Conservation (phyloP, 2,113 vertebrate species). For the Paramisgurnus dabryanus region DNA sequence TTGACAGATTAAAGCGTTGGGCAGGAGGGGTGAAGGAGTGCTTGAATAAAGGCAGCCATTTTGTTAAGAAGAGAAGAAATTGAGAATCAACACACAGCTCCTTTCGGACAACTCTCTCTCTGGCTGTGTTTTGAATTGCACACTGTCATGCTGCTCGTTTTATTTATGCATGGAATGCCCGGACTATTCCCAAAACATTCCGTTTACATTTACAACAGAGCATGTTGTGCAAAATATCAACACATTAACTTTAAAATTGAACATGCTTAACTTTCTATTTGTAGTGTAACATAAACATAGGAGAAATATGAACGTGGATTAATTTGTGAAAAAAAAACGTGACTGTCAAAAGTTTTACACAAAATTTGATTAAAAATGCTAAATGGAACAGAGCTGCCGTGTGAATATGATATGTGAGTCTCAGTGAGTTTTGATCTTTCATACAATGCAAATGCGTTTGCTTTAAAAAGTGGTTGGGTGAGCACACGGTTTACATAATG, state of each 20-base stretch:
- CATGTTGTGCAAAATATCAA: too few species aligned
- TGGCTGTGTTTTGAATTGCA: background rate
- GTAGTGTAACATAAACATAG: too few species aligned
- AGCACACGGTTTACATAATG: slow-evolving; percentile 7
- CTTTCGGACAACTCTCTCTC: background rate
- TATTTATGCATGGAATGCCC: background rate
- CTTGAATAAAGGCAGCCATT: background rate
- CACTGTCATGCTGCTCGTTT: background rate
- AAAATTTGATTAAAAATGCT: too few species aligned
- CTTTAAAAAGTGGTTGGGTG: background rate
- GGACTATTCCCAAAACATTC: too few species aligned
- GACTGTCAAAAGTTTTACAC: too few species aligned
- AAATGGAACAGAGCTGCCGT: background rate
- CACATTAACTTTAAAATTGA: too few species aligned
- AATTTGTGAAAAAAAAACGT: too few species aligned
- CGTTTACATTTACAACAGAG: too few species aligned
- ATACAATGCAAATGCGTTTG: slow-evolving; percentile 18
- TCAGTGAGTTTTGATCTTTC: slow-evolving; percentile 2
- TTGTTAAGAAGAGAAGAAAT: background rate
- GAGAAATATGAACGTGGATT: too few species aligned
- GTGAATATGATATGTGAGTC: background rate
- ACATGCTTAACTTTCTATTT: too few species aligned
- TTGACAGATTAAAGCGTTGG: background rate
- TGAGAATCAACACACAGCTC: background rate
- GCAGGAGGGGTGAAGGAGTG: background rate